Evolutionary conservation across 2,113 vertebrate species (phyloP).

Genomic region (Uria aalge): DNA sequence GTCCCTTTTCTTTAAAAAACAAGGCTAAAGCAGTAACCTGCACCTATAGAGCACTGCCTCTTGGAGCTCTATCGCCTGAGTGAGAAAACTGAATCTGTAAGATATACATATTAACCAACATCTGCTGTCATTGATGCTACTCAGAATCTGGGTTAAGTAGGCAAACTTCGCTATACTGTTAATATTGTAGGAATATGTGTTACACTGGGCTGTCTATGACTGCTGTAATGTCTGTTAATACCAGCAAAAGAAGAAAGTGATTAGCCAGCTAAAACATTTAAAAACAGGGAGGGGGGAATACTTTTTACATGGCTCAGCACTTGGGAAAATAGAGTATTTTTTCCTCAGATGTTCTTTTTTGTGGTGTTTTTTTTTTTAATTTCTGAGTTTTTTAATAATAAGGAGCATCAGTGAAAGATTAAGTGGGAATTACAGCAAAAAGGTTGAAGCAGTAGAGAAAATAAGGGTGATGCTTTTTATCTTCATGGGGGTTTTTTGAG

Average conservation of each 20-base stretch:
- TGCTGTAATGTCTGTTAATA: background rate
- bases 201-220: background rate
- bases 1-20: background rate
- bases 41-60: background rate
- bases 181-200: background rate
- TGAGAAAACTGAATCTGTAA: background rate
- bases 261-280: background rate
- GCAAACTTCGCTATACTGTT: background rate
- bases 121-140: background rate
- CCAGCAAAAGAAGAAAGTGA: background rate
- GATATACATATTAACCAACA: background rate
- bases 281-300: background rate
- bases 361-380: background rate
- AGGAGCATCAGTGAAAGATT: background rate
- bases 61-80: background rate
- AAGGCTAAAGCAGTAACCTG: background rate
- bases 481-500: background rate
- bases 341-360: background rate
- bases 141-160: background rate
- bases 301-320: background rate
- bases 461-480: background rate
- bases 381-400: background rate
- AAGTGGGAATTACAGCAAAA: background rate
- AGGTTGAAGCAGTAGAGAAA: background rate
- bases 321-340: background rate